Base-by-base conservation (phyloP, 2,888 invertebrate species). In the Zygaena filipendulae region DNA sequence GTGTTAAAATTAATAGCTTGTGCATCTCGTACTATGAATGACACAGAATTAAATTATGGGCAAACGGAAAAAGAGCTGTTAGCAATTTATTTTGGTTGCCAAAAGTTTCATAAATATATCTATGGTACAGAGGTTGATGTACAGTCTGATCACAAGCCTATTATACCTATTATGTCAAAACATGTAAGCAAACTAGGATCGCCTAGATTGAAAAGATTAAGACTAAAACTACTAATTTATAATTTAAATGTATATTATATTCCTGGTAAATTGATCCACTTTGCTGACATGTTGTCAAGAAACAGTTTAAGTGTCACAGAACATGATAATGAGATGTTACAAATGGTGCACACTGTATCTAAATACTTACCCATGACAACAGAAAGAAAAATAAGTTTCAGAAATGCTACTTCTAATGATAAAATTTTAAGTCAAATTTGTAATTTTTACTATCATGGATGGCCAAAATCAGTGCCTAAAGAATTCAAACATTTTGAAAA, bases 261-360 rank as follows among this genome's bases (percentile, higher is more conserved):
- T 23, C n/a, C 4, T 29, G 16, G 16, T 16, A 20, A 21, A 29
- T 11, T 24, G 22, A 7, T 29, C 2, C 23, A 29, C 19, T 30
- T 32, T 33, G 20, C 21, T 20, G 31, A 23, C 23, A 26, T 36
- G 27, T 23, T 25, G 9, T 30, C 33, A 26, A 30, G 33, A 25
- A 35, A 35, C 21, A 31, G 23, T 13, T 10, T 30, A 14, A 25
- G 20, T 10, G 12, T 11, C 6, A 23, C 25, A 11, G 36, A 36
- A 8, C n/a, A 14, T 18, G 36, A 36, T 21, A 10, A 14, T 7
- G 32, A 36, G 12, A 36, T 36, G 28, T 24, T 26, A 18, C 20
- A 36, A 20, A 31, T 36, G 30, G 33, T 33, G 9, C 33, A 36
- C n/a, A 18, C 32, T n/a, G 26, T 36, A 1, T 26, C 33, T 12